A percentile compares a stretch with the other conserved stretches of the same genome.
Conservation (phyloP, 2,888 invertebrate species). For the Allophyes oxyacanthae region DNA sequence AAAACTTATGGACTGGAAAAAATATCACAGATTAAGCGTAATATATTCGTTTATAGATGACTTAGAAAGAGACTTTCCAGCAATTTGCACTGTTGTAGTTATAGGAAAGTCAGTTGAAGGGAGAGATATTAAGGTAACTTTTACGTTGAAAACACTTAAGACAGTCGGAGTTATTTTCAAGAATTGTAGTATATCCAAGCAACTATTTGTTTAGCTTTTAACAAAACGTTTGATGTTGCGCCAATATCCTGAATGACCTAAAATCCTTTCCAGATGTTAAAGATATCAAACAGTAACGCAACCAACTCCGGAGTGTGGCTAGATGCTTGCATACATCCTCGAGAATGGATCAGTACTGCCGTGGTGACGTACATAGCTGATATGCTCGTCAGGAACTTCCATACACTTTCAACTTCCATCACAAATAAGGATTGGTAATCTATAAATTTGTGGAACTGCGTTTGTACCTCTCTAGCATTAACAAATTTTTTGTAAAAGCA, state of each 20-base stretch:
- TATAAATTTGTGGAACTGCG: neutral
- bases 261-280: conserved; percentile 77
- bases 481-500: too few species aligned
- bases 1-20: conserved; percentile 92
- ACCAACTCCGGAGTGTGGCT: conserved; percentile 92
- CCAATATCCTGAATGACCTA: neutral
- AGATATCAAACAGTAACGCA: conserved; percentile 92
- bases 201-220: too few species aligned
- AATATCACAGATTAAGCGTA: conserved; percentile 93
- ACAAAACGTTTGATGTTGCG: too few species aligned
- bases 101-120: conserved; percentile 95
- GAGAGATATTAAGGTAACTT: conserved; percentile 91
- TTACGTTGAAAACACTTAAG: neutral
- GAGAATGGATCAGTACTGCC: conserved; percentile 97
- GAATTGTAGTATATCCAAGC: neutral
- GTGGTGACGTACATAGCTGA: conserved; percentile 94
- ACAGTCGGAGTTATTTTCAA: too few species aligned
- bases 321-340: conserved; percentile 95
- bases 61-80: conserved; percentile 93
- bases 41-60: conserved; percentile 94
- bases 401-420: conserved; percentile 90
- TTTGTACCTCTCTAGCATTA: too few species aligned
- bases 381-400: conserved; percentile 92
- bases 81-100: conserved; percentile 92
- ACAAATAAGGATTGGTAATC: conserved; percentile 94